Percentiles rank a stretch among this genome's conserved stretches.
phyloP scores from a whole-genome alignment of 35 echinoderm and acorn worm genomes.

The Heliocidaris erythrogramma region DNA sequence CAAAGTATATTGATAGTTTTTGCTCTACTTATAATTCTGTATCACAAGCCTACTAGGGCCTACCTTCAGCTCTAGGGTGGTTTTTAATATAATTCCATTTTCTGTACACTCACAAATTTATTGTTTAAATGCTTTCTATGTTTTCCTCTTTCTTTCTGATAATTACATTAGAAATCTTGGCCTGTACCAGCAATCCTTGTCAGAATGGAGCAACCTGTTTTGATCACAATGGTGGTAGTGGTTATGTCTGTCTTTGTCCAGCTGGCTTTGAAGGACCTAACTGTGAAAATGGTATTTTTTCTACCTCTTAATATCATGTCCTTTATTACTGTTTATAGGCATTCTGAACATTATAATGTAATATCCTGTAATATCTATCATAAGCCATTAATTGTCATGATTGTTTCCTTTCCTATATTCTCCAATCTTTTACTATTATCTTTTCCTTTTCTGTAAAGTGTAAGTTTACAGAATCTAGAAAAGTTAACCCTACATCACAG shows the following conservation, averaged over 20 bases:
- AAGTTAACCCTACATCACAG: too few species aligned
- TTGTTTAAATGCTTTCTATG: too few species aligned
- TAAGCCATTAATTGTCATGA: not conserved
- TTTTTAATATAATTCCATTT: too few species aligned
- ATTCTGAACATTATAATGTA: too few species aligned
- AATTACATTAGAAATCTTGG: not conserved
- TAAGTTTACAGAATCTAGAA: too few species aligned
- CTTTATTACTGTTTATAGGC: not conserved
- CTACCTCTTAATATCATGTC: not conserved
- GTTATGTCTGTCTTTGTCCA: conserved; percentile 61
- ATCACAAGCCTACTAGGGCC: too few species aligned
- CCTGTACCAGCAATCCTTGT: conserved; percentile 40
- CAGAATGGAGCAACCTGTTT: conserved; percentile 63
- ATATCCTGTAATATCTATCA: not conserved
- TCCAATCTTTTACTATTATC: not conserved
- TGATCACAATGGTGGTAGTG: conserved; percentile 43
- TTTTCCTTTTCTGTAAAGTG: not conserved
- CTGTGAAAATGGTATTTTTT: conserved; percentile 54
- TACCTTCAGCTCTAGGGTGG: too few species aligned
- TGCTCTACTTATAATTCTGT: too few species aligned
- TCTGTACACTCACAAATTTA: too few species aligned
- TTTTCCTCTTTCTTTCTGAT: too few species aligned
- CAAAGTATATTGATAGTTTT: too few species aligned
- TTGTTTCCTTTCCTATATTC: not conserved
- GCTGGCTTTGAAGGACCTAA: conserved; percentile 58